Evolutionary conservation across 2,888 invertebrate genomes (phyloP), one percentile per base, ranked within the genome.

Genomic region (Trimorus sp.): DNA sequence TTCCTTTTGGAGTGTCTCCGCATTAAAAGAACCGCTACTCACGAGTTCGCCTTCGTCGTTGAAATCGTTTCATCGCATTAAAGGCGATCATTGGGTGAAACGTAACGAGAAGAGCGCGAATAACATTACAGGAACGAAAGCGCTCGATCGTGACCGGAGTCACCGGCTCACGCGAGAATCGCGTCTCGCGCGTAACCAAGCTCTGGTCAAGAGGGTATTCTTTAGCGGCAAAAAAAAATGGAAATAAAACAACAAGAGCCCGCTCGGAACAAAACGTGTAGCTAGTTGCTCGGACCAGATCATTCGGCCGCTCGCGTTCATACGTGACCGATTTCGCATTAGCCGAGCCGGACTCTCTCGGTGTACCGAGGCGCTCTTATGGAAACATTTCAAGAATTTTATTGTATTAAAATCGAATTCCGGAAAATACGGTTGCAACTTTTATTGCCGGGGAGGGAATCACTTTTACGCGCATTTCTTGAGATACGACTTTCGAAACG

Each of bases 131-230:
- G 78, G 73, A 79, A 82, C 58, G 82, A 82, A 75, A 79, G 70
- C 79, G 75, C 58, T 75, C 75, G 66, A 76, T 82, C 82, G 79
- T 82, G 82, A 82, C 82, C 63, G 73, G 71, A 79, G 79, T 82
- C 79, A 80, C 79, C 75, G 63, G 65, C 65, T 80, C 79, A 75
- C 79, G 79, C 63, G 70, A 79, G 70, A 69, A 69, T 74, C 79
- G 73, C 81, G 81, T 53, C 76, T 75, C 53, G 63, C 75, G 75
- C 69, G 69, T 65, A 68, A 78, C 65, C 59, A 65, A 79, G 73
- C 78, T 73, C 15, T 26, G 54, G 68, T 71, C 73, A 62, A 42
- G 56, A 45, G 56, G 42, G 71, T 45, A 62, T 63, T 70, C 59
- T 59, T 53, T 53, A 15, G 16, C 7, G n/a, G 16, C 9, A 36